Percentiles rank a stretch among this genome's conserved stretches.
Evolutionary conservation across 1,140 invertebrate species (phyloP).

Genomic region (Holcopasites calliopsidis): DNA sequence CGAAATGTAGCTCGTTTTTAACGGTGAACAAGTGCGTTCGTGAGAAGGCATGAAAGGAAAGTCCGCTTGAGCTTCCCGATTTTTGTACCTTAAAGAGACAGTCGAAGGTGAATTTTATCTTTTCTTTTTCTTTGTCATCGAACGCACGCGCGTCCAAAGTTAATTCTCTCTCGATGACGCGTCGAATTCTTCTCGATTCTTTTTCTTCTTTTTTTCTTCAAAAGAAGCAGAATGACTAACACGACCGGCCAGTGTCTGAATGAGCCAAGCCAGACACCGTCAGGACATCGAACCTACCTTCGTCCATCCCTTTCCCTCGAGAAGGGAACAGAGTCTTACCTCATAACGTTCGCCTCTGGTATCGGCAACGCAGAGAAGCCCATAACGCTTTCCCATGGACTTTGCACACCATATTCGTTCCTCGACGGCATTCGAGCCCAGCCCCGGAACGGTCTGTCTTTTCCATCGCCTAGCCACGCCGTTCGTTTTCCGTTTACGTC

Average conservation of each 20-base stretch:
- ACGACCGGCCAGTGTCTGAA: constrained; percentile 41
- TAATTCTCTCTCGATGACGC: neutral
- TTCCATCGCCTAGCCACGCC: constrained; percentile 42
- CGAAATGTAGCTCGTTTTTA: constrained; percentile 58
- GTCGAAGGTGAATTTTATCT: neutral
- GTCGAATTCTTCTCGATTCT: constrained; percentile 5
- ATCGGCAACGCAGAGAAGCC: constrained; percentile 35
- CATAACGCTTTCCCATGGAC: constrained; percentile 61
- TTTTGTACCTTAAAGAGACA: neutral
- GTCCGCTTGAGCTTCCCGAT: constrained; percentile 7
- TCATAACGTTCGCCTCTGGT: constrained; percentile 63
- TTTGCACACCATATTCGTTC: constrained; percentile 57
- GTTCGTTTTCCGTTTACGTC: constrained; percentile 56
- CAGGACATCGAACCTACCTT: constrained; percentile 61
- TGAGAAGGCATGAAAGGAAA: constrained; percentile 45
- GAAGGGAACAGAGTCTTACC: constrained; percentile 49
- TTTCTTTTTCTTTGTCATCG: neutral
- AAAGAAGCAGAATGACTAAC: constrained; percentile 35
- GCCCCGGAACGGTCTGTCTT: constrained; percentile 23
- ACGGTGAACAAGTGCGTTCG: constrained; percentile 50
- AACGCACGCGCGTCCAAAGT: neutral
- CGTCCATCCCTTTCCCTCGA: constrained; percentile 21
- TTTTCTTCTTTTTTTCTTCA: constrained; percentile 24
- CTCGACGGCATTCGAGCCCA: constrained; percentile 37
- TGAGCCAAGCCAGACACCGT: constrained; percentile 42